These are phyloP conservation scores for Atlantisia rogersi DNA, from an alignment of 2,113 vertebrate species.

Conservation along the genomic window DNA sequence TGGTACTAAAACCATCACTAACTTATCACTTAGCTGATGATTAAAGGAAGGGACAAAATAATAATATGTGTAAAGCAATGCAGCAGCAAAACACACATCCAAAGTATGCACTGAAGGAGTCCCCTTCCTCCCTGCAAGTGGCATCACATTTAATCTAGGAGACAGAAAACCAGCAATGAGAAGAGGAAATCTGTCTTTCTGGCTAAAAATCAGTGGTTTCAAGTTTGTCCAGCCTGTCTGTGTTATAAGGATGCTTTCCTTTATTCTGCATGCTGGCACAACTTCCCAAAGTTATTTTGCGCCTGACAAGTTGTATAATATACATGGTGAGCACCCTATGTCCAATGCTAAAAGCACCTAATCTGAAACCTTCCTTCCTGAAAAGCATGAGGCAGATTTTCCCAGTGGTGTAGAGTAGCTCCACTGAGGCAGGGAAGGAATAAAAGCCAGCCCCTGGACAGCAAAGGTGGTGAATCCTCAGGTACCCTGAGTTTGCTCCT, in stretches of 20 bases:
- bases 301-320: neutral
- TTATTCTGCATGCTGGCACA: neutral
- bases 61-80: neutral
- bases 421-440: neutral
- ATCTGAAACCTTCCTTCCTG: neutral
- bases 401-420: neutral
- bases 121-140: rapidly evolving
- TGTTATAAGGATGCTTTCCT: neutral
- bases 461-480: neutral
- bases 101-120: neutral
- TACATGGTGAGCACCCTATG: neutral
- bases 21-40: neutral
- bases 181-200: neutral
- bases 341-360: neutral
- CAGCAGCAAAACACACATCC: neutral
- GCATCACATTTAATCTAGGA: neutral
- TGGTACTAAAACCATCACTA: neutral
- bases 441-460: neutral
- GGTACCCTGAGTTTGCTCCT: neutral
- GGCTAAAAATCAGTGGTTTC: neutral
- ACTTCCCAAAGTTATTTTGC: neutral
- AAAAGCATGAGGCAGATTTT: neutral
- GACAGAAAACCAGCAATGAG: neutral
- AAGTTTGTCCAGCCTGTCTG: neutral
- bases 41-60: neutral